These are phyloP conservation scores for Manis pentadactyla DNA, from an alignment of 2,797 vertebrate species.

Conservation along the genomic window DNA sequence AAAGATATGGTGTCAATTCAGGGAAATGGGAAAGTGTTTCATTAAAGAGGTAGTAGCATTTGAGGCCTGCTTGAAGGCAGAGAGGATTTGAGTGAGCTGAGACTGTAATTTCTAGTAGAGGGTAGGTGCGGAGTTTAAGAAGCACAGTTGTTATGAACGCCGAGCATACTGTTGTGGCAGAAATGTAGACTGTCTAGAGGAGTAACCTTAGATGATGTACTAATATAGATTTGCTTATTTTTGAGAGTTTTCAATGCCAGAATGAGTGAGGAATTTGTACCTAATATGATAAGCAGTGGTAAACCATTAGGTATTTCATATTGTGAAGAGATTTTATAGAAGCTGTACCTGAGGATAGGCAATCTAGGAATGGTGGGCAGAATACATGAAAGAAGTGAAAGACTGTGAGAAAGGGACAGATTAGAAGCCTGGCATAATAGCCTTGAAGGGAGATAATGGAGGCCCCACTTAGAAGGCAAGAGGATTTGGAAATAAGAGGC, in stretches of 20 bases:
- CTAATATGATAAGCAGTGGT: not conserved
- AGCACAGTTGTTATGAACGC: not conserved
- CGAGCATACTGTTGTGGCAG: not conserved
- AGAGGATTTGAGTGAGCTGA: not conserved
- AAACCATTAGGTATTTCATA: slow-evolving; percentile 27
- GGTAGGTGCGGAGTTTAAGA: not conserved
- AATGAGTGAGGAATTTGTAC: not conserved
- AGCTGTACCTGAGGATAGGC: not conserved
- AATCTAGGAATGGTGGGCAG: not conserved
- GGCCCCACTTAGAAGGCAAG: not conserved
- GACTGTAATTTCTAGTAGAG: not conserved
- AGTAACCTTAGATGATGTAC: not conserved
- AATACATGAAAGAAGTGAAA: not conserved
- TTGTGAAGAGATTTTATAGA: not conserved
- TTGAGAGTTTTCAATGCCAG: not conserved
- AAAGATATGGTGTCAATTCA: not conserved
- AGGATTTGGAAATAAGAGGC: not conserved
- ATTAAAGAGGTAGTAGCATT: not conserved
- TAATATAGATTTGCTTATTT: not conserved
- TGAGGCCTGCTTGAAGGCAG: not conserved
- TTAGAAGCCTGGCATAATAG: not conserved
- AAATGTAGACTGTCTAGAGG: not conserved
- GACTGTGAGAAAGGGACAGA: not conserved
- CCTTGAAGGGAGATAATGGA: not conserved
- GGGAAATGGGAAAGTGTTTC: not conserved